Conservation (phyloP, 2,797 vertebrate species). For the Peromyscus nudipes region DNA sequence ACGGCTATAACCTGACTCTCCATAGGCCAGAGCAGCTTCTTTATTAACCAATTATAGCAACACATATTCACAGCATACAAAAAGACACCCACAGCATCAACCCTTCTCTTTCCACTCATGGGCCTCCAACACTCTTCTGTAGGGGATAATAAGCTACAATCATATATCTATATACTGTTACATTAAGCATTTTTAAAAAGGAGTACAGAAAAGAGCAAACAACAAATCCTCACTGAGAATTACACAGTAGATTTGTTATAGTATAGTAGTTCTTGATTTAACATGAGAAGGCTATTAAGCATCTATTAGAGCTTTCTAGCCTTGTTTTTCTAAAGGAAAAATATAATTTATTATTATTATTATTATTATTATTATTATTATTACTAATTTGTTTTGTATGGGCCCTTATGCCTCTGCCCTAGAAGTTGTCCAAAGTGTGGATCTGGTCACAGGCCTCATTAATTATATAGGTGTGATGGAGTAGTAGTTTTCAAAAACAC, state of each 20-base stretch:
- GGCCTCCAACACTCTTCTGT: neutral
- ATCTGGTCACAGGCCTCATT: neutral
- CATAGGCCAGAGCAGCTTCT: too few relatives aligned
- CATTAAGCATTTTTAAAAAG: neutral
- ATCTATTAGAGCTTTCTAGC: conserved; percentile 11
- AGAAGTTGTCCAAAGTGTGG: neutral
- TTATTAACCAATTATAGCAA: too few relatives aligned
- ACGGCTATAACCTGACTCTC: too few relatives aligned
- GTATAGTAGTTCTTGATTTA: conserved; percentile 29
- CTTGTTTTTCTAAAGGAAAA: neutral
- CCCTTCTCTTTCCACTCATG: neutral
- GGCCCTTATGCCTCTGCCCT: neutral
- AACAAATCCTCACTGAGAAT: neutral
- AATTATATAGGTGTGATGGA: neutral
- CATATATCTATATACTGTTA: neutral
- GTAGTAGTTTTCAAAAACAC: neutral
- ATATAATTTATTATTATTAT: neutral
- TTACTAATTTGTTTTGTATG: neutral
- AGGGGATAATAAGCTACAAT: neutral
- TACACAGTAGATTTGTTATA: conserved; percentile 6
- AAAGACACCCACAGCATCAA: too few relatives aligned
- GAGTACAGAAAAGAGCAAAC: neutral
- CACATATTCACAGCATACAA: too few relatives aligned
- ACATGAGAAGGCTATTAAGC: neutral
- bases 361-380: neutral